Evolutionary conservation across 2,113 vertebrate genomes (phyloP).

Genomic region (Oenanthe melanoleuca): DNA sequence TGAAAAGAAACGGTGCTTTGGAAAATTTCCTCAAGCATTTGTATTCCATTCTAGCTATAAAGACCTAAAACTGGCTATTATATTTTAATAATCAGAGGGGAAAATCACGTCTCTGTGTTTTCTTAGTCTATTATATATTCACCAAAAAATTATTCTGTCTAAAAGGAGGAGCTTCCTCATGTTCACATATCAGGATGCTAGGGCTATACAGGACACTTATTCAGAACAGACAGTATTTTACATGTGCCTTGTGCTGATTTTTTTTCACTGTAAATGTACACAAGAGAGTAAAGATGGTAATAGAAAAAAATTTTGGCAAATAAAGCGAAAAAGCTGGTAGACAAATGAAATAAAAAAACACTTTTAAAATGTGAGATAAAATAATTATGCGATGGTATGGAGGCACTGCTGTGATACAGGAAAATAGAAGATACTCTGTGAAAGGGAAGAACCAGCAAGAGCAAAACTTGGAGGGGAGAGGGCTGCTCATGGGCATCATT

Average conservation of each 20-base stretch:
- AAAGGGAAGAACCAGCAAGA: background rate
- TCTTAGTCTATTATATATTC: background rate
- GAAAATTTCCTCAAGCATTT: background rate
- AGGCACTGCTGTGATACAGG: background rate
- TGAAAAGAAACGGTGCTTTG: background rate
- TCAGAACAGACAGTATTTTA: background rate
- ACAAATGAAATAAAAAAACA: background rate
- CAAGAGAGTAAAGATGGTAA: background rate
- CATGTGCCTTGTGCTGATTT: background rate
- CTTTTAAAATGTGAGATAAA: background rate
- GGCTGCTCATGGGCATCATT: background rate
- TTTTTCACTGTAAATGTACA: background rate
- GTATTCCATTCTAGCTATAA: background rate
- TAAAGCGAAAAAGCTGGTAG: background rate
- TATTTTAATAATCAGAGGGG: background rate
- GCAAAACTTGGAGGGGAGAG: background rate
- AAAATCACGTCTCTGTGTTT: background rate
- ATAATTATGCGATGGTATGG: background rate
- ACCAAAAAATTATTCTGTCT: background rate
- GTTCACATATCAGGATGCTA: background rate
- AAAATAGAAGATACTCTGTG: background rate
- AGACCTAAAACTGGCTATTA: background rate
- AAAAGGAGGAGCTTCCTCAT: background rate
- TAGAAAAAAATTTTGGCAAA: background rate
- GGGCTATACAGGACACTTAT: background rate